These are phyloP conservation scores for Antennarius maculatus DNA, from an alignment of 2,797 vertebrate species.

Conservation along the genomic window DNA sequence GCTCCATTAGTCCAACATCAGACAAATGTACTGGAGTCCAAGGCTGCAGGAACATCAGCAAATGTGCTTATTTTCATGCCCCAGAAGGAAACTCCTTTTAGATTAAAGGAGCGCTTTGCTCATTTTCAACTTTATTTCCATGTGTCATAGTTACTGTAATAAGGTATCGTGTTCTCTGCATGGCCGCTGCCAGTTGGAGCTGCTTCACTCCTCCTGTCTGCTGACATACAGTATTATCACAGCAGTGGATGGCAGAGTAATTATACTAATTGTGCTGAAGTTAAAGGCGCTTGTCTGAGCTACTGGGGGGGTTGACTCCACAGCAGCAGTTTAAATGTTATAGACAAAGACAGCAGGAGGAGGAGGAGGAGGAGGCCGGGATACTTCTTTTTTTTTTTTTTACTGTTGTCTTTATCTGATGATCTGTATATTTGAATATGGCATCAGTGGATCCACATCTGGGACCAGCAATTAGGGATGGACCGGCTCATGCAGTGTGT, in stretches of 20 bases:
- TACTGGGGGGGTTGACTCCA: slow-evolving; percentile 6
- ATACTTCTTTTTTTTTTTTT: no score
- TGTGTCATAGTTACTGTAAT: slow-evolving; percentile 35
- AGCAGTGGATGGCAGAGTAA: slow-evolving; percentile 29
- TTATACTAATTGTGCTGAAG: slow-evolving; percentile 25
- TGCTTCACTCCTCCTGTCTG: slow-evolving; percentile 19
- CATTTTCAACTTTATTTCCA: slow-evolving; percentile 46
- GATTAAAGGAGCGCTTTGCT: slow-evolving; percentile 52
- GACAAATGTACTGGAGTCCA: slow-evolving; percentile 29
- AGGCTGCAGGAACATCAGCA: slow-evolving; percentile 42
- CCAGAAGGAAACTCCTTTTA: slow-evolving; percentile 39
- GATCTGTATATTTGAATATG: no score
- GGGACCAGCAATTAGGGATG: no score
- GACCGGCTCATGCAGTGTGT: no score
- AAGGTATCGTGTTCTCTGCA: slow-evolving; percentile 28
- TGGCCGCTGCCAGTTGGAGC: slow-evolving; percentile 30
- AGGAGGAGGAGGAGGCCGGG: no score
- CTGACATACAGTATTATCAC: slow-evolving; percentile 18
- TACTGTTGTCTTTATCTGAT: no score
- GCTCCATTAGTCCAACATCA: slow-evolving; percentile 30
- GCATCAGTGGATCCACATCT: no score
- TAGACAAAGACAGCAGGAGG: no score
- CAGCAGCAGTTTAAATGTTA: neutral
- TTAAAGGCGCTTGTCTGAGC: slow-evolving; percentile 9
- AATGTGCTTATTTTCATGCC: slow-evolving; percentile 28